These are phyloP conservation scores for Vollenhovia emeryi DNA, from an alignment of 1,140 invertebrate genomes.

Conservation along the genomic window DNA sequence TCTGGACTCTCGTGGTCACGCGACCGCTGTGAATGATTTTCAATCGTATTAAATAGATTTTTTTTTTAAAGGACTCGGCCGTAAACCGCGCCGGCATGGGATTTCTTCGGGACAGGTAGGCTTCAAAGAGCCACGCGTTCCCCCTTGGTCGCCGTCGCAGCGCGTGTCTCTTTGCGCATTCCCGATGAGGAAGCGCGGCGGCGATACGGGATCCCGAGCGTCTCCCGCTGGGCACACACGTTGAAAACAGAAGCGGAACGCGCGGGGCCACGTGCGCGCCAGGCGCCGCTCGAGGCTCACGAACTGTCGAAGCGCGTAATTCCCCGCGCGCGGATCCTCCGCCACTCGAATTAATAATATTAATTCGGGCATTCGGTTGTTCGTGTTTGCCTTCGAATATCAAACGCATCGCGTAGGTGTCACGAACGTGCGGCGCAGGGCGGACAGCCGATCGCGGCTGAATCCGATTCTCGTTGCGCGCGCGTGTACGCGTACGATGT, in stretches of 20 bases:
- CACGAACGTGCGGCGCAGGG: conserved; percentile 43
- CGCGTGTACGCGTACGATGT: too few relatives aligned
- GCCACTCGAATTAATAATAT: conserved; percentile 76
- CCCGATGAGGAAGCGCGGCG: conserved; percentile 78
- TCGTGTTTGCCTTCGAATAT: conserved; percentile 45
- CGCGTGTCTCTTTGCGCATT: conserved; percentile 40
- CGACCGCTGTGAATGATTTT: not conserved
- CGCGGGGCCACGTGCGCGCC: conserved; percentile 79
- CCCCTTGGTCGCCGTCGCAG: not conserved
- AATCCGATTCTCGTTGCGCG: conserved; percentile 12
- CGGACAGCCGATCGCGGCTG: not conserved
- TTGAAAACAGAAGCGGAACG: conserved; percentile 79
- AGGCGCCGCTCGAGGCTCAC: conserved; percentile 74
- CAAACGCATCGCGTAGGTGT: conserved; percentile 53
- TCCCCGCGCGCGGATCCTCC: conserved; percentile 64
- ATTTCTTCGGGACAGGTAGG: not conserved
- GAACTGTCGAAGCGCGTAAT: conserved; percentile 81
- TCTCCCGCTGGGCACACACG: conserved; percentile 75
- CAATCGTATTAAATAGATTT: too few relatives aligned
- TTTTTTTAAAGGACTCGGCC: too few relatives aligned
- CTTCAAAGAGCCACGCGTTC: conserved; percentile 22
- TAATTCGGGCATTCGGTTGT: conserved; percentile 63
- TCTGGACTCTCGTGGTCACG: not conserved
- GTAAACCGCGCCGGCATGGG: not conserved
- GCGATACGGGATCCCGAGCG: conserved; percentile 75